Base-by-base conservation (phyloP, 1,140 invertebrate species). In the Lepidurus packardi region DNA sequence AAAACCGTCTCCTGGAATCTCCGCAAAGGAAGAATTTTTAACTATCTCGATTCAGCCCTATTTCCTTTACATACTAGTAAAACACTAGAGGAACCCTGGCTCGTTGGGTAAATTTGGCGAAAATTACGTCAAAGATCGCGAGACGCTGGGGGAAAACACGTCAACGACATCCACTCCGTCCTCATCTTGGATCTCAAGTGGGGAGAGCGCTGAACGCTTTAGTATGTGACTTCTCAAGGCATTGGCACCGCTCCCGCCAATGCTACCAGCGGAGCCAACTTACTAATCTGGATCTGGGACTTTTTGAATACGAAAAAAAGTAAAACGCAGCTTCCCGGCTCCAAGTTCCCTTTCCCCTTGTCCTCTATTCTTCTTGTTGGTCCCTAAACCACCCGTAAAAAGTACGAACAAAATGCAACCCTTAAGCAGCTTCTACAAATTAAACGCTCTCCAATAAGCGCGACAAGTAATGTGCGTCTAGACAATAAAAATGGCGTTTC, bases 151-250 rank as follows among this genome's bases (percentile, higher is more conserved):
- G 16, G 21, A 65, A 65, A 65, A 21, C 53, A 21, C n/a, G 53
- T 65, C 53, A 65, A 65, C 53, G 53, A 65, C 53, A n/a, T 65
- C 53, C 9, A 65, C 13, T 65, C 53, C 53, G 53, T 65, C 53
- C 21, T 65, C 53, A 21, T 65, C 53, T 16, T 1, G 53, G 16
- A 65, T 65, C 53, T 65, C 53, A 65, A 65, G 53, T 65, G 53
- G 16, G 53, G 53, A 65, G 53, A 65, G 53, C 53, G 53, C 53
- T 65, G 53, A 65, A 65, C 53, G 53, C 53, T 65, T 16, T 13
- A 65, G 53, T 65, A 65, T 65, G 53, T 65, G 53, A 65, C 21
- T 65, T 65, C 53, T 65, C 16, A 65, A 65, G 16, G 21, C 53
- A 65, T 21, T 65, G 53, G 53, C 53, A 65, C 13, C 53, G 53